Evolutionary conservation across 2,797 vertebrate species (phyloP), one percentile per base, ranked within the genome.

Genomic region (Carcharodon carcharias): DNA sequence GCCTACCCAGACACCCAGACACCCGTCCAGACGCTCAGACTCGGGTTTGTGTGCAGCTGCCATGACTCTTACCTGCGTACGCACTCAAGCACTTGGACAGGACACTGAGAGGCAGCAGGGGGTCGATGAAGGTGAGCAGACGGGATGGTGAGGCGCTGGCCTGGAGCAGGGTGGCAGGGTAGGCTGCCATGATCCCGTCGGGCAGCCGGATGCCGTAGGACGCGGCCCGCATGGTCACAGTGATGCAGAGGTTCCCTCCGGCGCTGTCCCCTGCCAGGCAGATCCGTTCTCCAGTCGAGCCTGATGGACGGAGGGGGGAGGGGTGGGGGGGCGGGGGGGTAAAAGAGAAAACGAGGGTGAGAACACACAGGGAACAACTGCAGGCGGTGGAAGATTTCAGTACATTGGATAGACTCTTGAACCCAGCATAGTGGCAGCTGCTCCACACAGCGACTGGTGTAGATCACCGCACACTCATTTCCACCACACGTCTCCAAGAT

Each of bases 231-330:
- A 99, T 98, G 4, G 98, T 98, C 80, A 98, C 98, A 0, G 99
- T 98, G 97, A 99, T 96, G 97, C 98, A 98, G 96, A 99, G 97
- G 97, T 99, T 99, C 35, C 99, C 99, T 0, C 99, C 99, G 0
- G 99, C 99, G 1, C 99, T 99, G 98, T 99, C 99, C 1, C 99
- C 99, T 0, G 98, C 98, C 96, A 99, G 97, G 96, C 99, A 99
- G 95, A 99, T 98, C 11, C 97, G 98, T 96, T 99, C 98, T 3
- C 98, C 99, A 0, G 98, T 99, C 97, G 98, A 99, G 31, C 99
- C 99, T 99, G 97, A 28, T 50, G 45, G 45, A 50, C 45, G 45
- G 45, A 50, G 45, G 45, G 50, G n/a, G 18, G 40, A 1, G 28
- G 31, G 28, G 28, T 67, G n/a, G n/a, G n/a, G n/a, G n/a, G 45